Percentiles rank a stretch among this genome's conserved stretches.
phyloP scores from a whole-genome alignment of 2,113 vertebrate species.

The Seriola aureovittata region DNA sequence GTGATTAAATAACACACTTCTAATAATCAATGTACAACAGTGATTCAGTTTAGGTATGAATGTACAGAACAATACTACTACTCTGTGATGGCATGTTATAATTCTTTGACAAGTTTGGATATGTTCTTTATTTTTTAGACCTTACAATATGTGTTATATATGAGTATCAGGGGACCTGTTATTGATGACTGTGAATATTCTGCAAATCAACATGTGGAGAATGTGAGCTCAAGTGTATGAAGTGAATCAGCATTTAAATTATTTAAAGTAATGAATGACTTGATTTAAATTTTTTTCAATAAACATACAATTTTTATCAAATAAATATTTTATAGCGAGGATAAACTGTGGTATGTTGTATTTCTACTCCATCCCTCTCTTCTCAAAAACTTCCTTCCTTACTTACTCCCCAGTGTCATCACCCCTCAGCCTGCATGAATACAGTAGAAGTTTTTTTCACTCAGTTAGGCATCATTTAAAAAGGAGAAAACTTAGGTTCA shows the following conservation, averaged over 20 bases:
- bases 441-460: not conserved
- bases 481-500: not conserved
- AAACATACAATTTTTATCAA: constrained; percentile 42
- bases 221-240: constrained; percentile 7
- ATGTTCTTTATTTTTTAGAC: constrained; percentile 7
- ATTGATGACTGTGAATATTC: constrained; percentile 39
- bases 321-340: constrained; percentile 56
- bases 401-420: not conserved
- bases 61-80: constrained; percentile 20
- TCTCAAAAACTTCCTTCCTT: not conserved
- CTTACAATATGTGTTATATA: not conserved
- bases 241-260: constrained; percentile 19
- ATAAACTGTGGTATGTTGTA: not conserved
- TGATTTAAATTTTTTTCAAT: constrained; percentile 40
- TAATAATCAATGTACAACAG: constrained; percentile 21
- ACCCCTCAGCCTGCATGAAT: not conserved
- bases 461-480: not conserved
- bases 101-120: not conserved
- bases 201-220: constrained; percentile 39
- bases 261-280: constrained; percentile 14
- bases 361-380: not conserved
- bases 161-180: constrained; percentile 30
- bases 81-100: not conserved
- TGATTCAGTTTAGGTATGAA: not conserved
- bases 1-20: constrained; percentile 46